phyloP scores from a whole-genome alignment of 2,888 invertebrate genomes.

The Drosophila parthenogenetica region DNA sequence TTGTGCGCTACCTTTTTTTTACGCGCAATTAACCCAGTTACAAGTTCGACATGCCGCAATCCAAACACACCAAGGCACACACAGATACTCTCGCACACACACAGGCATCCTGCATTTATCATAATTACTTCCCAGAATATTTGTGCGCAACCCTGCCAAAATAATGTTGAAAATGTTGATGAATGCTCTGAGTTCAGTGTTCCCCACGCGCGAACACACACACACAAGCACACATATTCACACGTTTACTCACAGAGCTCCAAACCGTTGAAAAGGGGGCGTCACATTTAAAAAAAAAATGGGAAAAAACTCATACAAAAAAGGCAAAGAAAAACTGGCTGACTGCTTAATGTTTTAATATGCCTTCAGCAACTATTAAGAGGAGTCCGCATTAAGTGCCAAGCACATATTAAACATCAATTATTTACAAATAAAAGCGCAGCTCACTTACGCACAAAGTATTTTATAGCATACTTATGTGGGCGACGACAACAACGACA shows the following conservation, averaged over 20 bases:
- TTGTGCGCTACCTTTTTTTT: constrained; percentile 62
- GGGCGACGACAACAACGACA: constrained; percentile 34
- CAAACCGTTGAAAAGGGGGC: constrained; percentile 15
- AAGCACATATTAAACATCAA: constrained; percentile 71
- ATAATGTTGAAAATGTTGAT: constrained; percentile 71
- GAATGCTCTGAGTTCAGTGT: constrained; percentile 49
- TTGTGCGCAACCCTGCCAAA: constrained; percentile 59
- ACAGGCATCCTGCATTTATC: constrained; percentile 75
- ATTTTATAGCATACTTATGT: constrained; percentile 70
- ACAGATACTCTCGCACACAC: constrained; percentile 18
- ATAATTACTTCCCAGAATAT: constrained; percentile 78
- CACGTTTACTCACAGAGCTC: neutral
- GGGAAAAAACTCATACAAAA: constrained; percentile 12
- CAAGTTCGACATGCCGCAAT: constrained; percentile 78
- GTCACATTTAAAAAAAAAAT: constrained; percentile 34
- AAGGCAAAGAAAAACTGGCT: constrained; percentile 1
- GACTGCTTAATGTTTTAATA: constrained; percentile 72
- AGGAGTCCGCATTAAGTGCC: constrained; percentile 65
- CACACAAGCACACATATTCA: constrained; percentile 7
- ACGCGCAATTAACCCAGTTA: constrained; percentile 79
- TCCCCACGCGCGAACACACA: constrained; percentile 13
- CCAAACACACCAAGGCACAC: constrained; percentile 40
- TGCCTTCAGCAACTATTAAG: constrained; percentile 77
- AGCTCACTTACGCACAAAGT: constrained; percentile 57
- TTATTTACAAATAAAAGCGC: constrained; percentile 65